Base-by-base conservation (phyloP, 2,888 invertebrate species). In the Meiosimyza platycephala region DNA sequence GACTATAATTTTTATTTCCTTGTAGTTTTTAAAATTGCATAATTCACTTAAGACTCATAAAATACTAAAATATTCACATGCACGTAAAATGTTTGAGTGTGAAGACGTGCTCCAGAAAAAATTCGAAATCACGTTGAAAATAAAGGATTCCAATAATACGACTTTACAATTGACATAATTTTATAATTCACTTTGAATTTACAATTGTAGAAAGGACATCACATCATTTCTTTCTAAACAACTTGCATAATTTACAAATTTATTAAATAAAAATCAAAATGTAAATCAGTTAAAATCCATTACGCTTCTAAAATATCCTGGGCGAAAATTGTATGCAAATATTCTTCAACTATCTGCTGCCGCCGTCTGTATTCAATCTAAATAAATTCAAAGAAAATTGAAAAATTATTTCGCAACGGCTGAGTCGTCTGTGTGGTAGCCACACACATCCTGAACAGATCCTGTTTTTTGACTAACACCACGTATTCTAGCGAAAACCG, bases 351-450 rank as follows among this genome's bases (percentile, higher is more conserved):
- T 40, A 40, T 40, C 40, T 40, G 40, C 40, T 40, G 40, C 40
- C 57, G 57, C 57, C 28, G 12, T 12, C 13, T 63, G 63, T 48
- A 63, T 63, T 63, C 48, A 50, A 18, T 64, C 28, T 51, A 64
- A 50, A 64, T 18, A 50, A 64, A 64, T 64, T 64, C 22, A 64
- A 64, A 51, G 7, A 51, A 51, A 64, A 64, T 64, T 64, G 64
- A 64, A 64, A 64, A 51, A 28, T 51, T 22, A 64, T 64, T 40
- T 33, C n/a, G 15, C 13, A n/a, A 22, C 62, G 62, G 47, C 15
- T 62, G 62, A 6, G 13, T 40, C 4, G 28, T 64, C 12, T 11
- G 22, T 64, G 52, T 4, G 5, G 51, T 33, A 48, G 48, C 13
- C 12, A 51, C 15, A 22, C 18, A 22, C 5, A 47, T 40, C 40